Evolutionary conservation across 2,888 invertebrate species (phyloP).

Genomic region (Trilocha varians): DNA sequence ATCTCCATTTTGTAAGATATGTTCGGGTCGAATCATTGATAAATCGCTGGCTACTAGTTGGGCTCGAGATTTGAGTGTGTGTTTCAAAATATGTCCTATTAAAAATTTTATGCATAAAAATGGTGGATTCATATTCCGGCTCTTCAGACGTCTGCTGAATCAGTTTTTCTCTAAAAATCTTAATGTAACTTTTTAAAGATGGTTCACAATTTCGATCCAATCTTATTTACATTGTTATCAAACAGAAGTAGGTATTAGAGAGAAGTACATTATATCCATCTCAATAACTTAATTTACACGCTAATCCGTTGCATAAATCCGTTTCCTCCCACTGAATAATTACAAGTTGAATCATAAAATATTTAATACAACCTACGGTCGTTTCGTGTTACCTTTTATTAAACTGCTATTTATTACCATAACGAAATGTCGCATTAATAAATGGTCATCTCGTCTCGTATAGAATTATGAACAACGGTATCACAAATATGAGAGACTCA

Average conservation of each 20-base stretch:
- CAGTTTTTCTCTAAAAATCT: too few relatives aligned
- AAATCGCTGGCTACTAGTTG: too few relatives aligned
- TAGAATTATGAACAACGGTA: slow-evolving; percentile 26
- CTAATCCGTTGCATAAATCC: not conserved
- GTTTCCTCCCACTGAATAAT: not conserved
- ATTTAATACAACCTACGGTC: not conserved
- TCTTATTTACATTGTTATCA: too few relatives aligned
- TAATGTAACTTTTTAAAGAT: too few relatives aligned
- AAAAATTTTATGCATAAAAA: too few relatives aligned
- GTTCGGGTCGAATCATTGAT: too few relatives aligned
- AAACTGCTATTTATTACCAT: slow-evolving; percentile 17
- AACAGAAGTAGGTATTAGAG: too few relatives aligned
- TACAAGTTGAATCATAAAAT: not conserved
- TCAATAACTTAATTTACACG: not conserved
- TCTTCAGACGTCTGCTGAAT: too few relatives aligned
- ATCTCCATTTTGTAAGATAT: not conserved
- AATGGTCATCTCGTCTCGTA: slow-evolving; percentile 38
- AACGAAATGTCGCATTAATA: slow-evolving; percentile 66
- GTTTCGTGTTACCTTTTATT: not conserved
- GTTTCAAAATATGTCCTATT: too few relatives aligned
- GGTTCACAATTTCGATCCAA: too few relatives aligned
- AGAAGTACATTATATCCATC: not conserved
- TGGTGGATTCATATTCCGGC: too few relatives aligned
- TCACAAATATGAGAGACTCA: slow-evolving; percentile 46
- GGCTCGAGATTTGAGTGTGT: too few relatives aligned